These are phyloP conservation scores for Pogonophryne albipinna DNA, from an alignment of 2,797 vertebrate species.

Conservation along the genomic window DNA sequence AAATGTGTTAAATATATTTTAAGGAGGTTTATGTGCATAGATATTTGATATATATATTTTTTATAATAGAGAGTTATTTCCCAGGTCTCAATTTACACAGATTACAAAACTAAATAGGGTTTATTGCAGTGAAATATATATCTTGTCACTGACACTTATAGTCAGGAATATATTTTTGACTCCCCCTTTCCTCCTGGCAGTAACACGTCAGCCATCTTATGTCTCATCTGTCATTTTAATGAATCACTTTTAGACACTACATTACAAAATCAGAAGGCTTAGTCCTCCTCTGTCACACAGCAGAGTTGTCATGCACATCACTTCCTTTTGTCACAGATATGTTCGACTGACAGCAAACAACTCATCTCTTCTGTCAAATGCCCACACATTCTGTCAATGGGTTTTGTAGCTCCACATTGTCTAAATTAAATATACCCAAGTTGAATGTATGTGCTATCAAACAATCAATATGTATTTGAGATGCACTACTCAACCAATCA, in stretches of 20 bases:
- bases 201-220: too few relatives aligned
- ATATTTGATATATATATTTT: too few relatives aligned
- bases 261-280: background rate
- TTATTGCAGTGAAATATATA: too few relatives aligned
- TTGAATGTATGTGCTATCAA: slow-evolving; percentile 1
- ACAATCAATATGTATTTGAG: background rate
- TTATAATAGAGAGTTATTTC: too few relatives aligned
- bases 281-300: background rate
- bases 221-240: slow-evolving; percentile 5
- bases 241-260: background rate
- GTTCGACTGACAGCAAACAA: slow-evolving; percentile 31
- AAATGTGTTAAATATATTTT: too few relatives aligned
- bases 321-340: slow-evolving; percentile 17
- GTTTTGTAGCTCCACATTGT: background rate
- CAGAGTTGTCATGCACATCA: slow-evolving; percentile 9
- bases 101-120: too few relatives aligned
- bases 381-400: slow-evolving; percentile 7
- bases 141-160: too few relatives aligned
- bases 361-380: background rate
- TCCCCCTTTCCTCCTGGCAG: too few relatives aligned
- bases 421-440: slow-evolving; percentile 4
- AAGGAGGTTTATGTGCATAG: too few relatives aligned
- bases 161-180: too few relatives aligned
- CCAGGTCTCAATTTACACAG: too few relatives aligned
- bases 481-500: background rate